Evolutionary conservation across 2,113 vertebrate species (phyloP).

Genomic region (Corythoichthys intestinalis): DNA sequence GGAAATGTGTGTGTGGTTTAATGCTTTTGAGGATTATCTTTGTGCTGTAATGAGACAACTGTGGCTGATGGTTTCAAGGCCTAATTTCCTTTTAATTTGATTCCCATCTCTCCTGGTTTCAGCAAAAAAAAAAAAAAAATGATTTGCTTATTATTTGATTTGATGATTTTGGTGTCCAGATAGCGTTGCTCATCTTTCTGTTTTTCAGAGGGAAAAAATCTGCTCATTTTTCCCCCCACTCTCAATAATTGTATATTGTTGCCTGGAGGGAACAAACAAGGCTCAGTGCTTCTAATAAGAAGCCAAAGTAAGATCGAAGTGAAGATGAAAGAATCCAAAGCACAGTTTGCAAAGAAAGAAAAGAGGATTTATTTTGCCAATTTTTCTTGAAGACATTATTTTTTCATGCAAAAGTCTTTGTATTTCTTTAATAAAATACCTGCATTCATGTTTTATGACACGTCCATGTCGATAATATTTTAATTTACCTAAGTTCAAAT

Average conservation of each 20-base stretch:
- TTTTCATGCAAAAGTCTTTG: slow-evolving; percentile 26
- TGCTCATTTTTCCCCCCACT: slow-evolving; percentile 37
- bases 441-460: slow-evolving; percentile 22
- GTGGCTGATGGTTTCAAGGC: slow-evolving; percentile 62
- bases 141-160: slow-evolving; percentile 67
- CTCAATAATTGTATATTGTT: slow-evolving; percentile 63
- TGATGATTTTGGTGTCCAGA: slow-evolving; percentile 63
- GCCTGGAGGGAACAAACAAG: slow-evolving; percentile 71
- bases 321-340: slow-evolving; percentile 59
- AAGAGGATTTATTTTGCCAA: slow-evolving; percentile 50
- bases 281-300: slow-evolving; percentile 55
- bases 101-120: slow-evolving; percentile 65
- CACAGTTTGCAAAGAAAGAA: slow-evolving; percentile 48
- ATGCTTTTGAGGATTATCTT: slow-evolving; percentile 70
- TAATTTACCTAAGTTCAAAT: background rate
- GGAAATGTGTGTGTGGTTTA: slow-evolving; percentile 47
- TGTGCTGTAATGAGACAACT: slow-evolving; percentile 65
- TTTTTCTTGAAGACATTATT: slow-evolving; percentile 52
- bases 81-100: slow-evolving; percentile 73
- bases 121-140: slow-evolving; percentile 42
- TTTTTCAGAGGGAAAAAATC: slow-evolving; percentile 48
- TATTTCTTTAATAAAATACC: background rate
- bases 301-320: slow-evolving; percentile 66
- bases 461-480: background rate
- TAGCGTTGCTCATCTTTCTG: slow-evolving; percentile 58